Base-by-base conservation (phyloP, 2,888 invertebrate genomes). In the Zaprionus bogoriensis region DNA sequence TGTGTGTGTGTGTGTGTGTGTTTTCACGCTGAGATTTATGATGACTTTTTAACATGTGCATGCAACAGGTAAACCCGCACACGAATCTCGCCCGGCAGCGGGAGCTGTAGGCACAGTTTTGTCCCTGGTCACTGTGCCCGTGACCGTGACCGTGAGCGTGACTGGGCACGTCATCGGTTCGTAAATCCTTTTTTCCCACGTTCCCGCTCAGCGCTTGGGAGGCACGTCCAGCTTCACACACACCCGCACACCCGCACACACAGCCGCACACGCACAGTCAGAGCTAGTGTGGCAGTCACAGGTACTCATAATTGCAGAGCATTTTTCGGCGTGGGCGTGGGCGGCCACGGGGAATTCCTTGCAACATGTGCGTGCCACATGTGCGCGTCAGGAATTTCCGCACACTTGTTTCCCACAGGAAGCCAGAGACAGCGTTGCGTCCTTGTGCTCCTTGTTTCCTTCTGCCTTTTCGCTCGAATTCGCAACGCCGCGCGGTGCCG, bases 121-220 rank as follows among this genome's bases (percentile, higher is more conserved):
- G 22, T n/a, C n/a, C n/a, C n/a, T n/a, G n/a, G 39, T 36, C 14
- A 7, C 3, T 36, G 36, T 12, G 14, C 28, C 28, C n/a, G n/a
- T n/a, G n/a, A n/a, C n/a, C n/a, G n/a, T n/a, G 64, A 67, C 66
- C 70, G 60, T 60, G 65, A 67, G 69, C 77, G 68, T 80, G 67
- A 78, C 66, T 76, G 59, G 66, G 74, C 74, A 74, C 84, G 68
- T 80, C 84, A 83, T 68, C 67, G 45, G 28, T 59, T 70, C 78
- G 76, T 78, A 85, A 83, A 85, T 83, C 82, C 82, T 83, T 80
- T 85, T 81, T 83, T 85, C 82, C 86, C 82, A 83, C 82, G 82
- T 83, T 83, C 58, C 38, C 73, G 60, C 45, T 22, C 52, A 44
- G 23, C 47, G 25, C 14, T 47, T 57, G 60, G 74, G 74, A 70